These are phyloP conservation scores for Syrista parreyssii DNA, from an alignment of 2,888 invertebrate species.

Conservation along the genomic window DNA sequence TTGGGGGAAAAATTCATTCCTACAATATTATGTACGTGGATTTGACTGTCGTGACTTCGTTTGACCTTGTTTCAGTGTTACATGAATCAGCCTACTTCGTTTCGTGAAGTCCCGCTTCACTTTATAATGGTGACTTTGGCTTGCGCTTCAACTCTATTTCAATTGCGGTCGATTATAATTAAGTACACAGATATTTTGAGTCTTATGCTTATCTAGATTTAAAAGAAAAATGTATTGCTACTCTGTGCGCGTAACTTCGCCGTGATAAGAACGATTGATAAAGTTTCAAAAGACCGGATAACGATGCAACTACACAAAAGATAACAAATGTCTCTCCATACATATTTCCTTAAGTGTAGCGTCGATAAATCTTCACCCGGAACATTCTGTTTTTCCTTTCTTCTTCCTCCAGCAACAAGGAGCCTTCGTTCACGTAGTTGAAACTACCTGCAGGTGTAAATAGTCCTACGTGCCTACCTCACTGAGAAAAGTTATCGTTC, in stretches of 20 bases:
- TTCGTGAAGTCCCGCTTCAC: not conserved
- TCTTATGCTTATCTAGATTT: no score
- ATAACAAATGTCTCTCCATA: no score
- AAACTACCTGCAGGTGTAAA: not conserved
- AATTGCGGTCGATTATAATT: no score
- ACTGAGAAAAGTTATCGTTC: constrained; percentile 23
- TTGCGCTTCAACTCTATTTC: not conserved
- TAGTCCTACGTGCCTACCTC: not conserved
- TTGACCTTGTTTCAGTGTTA: not conserved
- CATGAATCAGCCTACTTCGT: not conserved
- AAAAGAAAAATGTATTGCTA: no score
- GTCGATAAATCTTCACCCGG: not conserved
- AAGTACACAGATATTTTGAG: no score
- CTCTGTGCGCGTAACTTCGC: no score
- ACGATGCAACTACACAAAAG: not conserved
- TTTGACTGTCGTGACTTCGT: not conserved
- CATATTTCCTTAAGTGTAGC: not conserved
- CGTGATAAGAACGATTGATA: no score
- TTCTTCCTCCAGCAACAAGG: not conserved
- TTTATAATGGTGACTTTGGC: not conserved
- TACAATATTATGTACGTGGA: not conserved
- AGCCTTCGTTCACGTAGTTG: not conserved
- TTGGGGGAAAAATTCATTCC: not conserved
- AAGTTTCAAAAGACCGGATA: not conserved
- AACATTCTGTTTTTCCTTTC: no score